phyloP scores from a whole-genome alignment of 2,888 invertebrate genomes.

The Lochmaea crataegi region DNA sequence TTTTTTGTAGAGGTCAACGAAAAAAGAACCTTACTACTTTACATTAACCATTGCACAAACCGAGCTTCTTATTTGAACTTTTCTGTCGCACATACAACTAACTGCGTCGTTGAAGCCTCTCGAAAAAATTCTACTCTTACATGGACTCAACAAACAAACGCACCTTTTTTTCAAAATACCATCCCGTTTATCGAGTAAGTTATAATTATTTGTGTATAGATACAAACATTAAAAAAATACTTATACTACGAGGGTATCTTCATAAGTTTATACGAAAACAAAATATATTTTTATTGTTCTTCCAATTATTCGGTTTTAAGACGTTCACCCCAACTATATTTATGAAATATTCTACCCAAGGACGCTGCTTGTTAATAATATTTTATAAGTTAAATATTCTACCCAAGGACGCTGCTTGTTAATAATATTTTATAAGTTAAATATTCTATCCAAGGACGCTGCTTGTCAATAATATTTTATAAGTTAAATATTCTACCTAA shows the following conservation, averaged over 20 bases:
- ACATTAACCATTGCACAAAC: background rate
- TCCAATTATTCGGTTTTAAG: background rate
- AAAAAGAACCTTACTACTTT: too few species aligned
- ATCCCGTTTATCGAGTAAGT: constrained; percentile 38
- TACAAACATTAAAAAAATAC: constrained; percentile 1
- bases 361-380: too few species aligned
- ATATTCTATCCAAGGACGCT: too few species aligned
- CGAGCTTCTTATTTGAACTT: background rate
- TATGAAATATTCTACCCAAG: too few species aligned
- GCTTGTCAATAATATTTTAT: too few species aligned
- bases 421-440: too few species aligned
- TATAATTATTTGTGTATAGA: constrained; percentile 33
- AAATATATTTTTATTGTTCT: background rate
- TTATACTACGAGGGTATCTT: background rate
- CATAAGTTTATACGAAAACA: background rate
- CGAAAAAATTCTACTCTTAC: background rate
- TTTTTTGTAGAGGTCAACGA: too few species aligned
- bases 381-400: too few species aligned
- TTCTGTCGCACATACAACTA: background rate
- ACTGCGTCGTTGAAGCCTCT: background rate
- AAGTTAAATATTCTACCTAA: too few species aligned
- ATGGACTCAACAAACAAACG: constrained; percentile 44
- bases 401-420: too few species aligned
- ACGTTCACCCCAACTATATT: background rate
- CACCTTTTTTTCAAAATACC: constrained; percentile 45